phyloP scores from a whole-genome alignment of 2,113 vertebrate genomes.

The Lathamus discolor region DNA sequence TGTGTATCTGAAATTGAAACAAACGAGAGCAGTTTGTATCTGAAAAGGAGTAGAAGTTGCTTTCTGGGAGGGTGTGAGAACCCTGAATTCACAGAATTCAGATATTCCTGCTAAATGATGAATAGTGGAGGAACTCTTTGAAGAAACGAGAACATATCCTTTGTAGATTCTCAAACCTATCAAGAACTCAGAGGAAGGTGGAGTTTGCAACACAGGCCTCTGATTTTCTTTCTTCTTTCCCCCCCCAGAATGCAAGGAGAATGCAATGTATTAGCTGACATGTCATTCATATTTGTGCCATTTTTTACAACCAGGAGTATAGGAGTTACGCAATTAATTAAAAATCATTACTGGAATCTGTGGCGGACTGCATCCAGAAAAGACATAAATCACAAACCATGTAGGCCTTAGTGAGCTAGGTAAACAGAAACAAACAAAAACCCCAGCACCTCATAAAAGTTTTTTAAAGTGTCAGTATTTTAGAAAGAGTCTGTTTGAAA shows the following conservation, averaged over 20 bases:
- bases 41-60: not conserved
- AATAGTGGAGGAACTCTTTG: not conserved
- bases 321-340: slow-evolving; percentile 31
- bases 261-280: not conserved
- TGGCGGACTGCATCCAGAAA: not conserved
- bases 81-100: not conserved
- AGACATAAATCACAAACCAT: not conserved
- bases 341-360: not conserved
- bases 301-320: not conserved
- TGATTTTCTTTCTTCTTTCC: not conserved
- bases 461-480: not conserved
- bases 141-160: not conserved
- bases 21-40: not conserved
- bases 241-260: not conserved
- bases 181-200: not conserved
- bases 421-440: not conserved
- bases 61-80: not conserved
- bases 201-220: not conserved
- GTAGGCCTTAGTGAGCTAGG: not conserved
- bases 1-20: not conserved
- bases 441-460: not conserved
- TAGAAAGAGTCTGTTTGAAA: not conserved
- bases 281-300: slow-evolving; percentile 25
- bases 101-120: not conserved
- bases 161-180: not conserved